Percentiles rank a stretch among this genome's conserved stretches.
phyloP scores from a whole-genome alignment of 2,888 invertebrate species.

The Cantharis rufa region DNA sequence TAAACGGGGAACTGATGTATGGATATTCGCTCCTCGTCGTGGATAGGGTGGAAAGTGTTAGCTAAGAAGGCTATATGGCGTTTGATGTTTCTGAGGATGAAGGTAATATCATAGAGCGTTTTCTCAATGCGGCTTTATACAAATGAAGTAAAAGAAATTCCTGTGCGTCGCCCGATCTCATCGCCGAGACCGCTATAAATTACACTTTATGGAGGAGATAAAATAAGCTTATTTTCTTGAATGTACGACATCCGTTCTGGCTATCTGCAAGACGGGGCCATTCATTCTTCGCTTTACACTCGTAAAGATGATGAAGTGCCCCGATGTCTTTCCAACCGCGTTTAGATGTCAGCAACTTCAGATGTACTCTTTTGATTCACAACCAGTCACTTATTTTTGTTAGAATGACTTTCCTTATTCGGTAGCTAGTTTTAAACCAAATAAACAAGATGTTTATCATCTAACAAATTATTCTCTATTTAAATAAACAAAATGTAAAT shows the following conservation, averaged over 20 bases:
- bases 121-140: conserved; percentile 43
- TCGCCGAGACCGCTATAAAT: conserved; percentile 52
- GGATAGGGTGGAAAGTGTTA: conserved; percentile 50
- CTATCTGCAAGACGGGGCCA: conserved; percentile 49
- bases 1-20: conserved; percentile 48
- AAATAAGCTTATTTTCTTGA: conserved; percentile 57
- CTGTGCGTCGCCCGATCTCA: conserved; percentile 45
- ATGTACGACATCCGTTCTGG: conserved; percentile 55
- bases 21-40: conserved; percentile 44
- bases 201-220: conserved; percentile 56
- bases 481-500: not conserved
- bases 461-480: conserved; percentile 2
- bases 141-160: conserved; percentile 51
- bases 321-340: conserved; percentile 35
- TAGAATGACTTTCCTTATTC: conserved; percentile 6
- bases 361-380: conserved; percentile 28
- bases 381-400: conserved; percentile 16
- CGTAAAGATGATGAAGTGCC: conserved; percentile 49
- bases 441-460: conserved; percentile 3
- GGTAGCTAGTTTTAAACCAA: not conserved
- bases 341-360: conserved; percentile 39
- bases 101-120: conserved; percentile 45
- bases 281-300: conserved; percentile 44
- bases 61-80: conserved; percentile 45
- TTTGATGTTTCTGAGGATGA: conserved; percentile 46